phyloP scores from a whole-genome alignment of 2,113 vertebrate genomes.

The Anhinga rufa region DNA sequence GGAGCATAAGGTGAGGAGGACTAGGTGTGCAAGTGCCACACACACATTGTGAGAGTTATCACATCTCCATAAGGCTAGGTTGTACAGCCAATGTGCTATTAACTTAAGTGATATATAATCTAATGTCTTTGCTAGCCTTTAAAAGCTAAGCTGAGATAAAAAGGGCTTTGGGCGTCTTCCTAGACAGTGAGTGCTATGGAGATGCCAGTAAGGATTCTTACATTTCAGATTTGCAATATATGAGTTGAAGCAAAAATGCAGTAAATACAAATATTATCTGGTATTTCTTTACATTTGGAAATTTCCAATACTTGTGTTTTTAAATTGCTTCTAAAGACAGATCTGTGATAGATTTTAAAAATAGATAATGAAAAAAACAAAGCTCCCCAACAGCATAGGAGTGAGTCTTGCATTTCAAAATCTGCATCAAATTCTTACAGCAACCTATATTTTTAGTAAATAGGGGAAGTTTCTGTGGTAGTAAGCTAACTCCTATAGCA shows the following conservation, averaged over 20 bases:
- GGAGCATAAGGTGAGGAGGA: background rate
- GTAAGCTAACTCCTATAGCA: background rate
- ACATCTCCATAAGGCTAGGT: fast-evolving
- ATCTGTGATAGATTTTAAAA: background rate
- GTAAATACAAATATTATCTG: background rate
- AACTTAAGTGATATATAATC: background rate
- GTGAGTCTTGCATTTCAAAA: background rate
- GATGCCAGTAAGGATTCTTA: background rate
- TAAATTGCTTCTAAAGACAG: background rate
- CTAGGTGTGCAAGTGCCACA: background rate
- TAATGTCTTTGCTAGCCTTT: background rate
- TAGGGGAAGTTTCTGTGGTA: background rate
- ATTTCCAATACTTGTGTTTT: background rate
- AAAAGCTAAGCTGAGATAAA: background rate
- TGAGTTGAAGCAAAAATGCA: background rate
- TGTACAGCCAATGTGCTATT: background rate
- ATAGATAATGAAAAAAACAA: background rate
- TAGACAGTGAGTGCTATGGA: background rate
- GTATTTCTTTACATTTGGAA: background rate
- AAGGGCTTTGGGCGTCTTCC: background rate
- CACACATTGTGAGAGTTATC: background rate
- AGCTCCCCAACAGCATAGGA: background rate
- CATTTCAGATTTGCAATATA: background rate
- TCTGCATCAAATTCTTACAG: background rate
- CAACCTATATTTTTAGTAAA: background rate